Percentiles rank a stretch among this genome's conserved stretches.
These are phyloP conservation scores for Cariama cristata DNA, from an alignment of 2,113 vertebrate species.

Conservation along the genomic window DNA sequence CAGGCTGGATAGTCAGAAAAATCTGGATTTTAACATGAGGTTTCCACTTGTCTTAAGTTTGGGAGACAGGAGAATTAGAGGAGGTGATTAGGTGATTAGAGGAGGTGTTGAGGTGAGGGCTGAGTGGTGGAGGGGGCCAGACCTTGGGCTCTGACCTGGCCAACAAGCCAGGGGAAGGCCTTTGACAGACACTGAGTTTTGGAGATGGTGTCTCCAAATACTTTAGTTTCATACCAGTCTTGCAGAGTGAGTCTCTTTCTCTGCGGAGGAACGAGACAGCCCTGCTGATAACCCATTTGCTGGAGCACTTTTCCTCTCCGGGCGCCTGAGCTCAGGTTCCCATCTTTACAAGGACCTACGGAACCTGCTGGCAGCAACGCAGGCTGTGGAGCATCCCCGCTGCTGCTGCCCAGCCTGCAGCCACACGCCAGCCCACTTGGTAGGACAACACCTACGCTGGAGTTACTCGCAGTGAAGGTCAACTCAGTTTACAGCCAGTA, in stretches of 20 bases:
- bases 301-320: neutral
- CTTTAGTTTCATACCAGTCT: neutral
- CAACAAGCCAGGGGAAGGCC: neutral
- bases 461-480: fast-evolving
- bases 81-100: neutral
- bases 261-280: neutral
- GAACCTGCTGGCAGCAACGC: neutral
- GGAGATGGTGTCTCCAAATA: neutral
- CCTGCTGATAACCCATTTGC: neutral
- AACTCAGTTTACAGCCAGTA: fast-evolving
- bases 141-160: neutral
- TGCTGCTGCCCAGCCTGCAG: neutral
- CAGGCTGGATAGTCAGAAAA: neutral
- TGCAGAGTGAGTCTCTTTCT: neutral
- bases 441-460: neutral
- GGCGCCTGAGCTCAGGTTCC: neutral
- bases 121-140: neutral
- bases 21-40: neutral
- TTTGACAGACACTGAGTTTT: neutral
- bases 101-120: neutral
- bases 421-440: neutral
- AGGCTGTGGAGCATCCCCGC: neutral
- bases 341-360: neutral
- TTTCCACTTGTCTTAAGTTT: neutral
- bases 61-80: neutral